Evolutionary conservation across 1,140 invertebrate genomes (phyloP), one percentile per base, ranked within the genome.

Genomic region (Drosophila orosa): DNA sequence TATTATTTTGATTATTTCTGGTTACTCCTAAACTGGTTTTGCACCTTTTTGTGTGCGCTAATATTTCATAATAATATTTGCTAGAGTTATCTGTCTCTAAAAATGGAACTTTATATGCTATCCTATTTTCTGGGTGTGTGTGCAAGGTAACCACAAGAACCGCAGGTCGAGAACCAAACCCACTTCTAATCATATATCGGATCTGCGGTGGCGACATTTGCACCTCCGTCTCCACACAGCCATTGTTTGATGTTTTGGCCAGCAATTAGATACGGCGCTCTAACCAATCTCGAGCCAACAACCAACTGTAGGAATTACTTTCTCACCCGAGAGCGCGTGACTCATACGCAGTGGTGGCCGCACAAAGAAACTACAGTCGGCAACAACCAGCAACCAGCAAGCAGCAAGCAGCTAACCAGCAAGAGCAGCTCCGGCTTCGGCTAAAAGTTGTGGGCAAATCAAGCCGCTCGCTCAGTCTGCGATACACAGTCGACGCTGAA

Each of bases 401-500:
- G 2, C 40, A 44, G 40, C 19, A 13, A 29, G 5, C 29, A 42
- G 29, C 24, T 8, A 31, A 19, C 31, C 39, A 71, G 66, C 52
- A 71, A 68, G 65, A 68, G 44, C 74, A 67, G 60, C 60, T 75
- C 63, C 45, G 59, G 74, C 63, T 55, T 56, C 42, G 60, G 74
- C 65, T 56, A 78, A 78, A 78, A 78, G 66, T 58, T 71, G 74
- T 62, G 31, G 63, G 57, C 42, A 69, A 61, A 37, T 27, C 55
- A 45, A 67, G 61, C 79, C 62, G 42, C 60, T 65, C 50, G 54
- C 76, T 87, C 84, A 90, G 85, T 90, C 85, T 56, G 50, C 77
- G 66, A 78, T 62, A 78, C 61, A 77, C 80, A 78, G 85, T 67
- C 76, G 77, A 89, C 83, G 80, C 80, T 59, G 77, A 61, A 78